phyloP scores from a whole-genome alignment of 2,113 vertebrate species.

The Xenus cinereus region DNA sequence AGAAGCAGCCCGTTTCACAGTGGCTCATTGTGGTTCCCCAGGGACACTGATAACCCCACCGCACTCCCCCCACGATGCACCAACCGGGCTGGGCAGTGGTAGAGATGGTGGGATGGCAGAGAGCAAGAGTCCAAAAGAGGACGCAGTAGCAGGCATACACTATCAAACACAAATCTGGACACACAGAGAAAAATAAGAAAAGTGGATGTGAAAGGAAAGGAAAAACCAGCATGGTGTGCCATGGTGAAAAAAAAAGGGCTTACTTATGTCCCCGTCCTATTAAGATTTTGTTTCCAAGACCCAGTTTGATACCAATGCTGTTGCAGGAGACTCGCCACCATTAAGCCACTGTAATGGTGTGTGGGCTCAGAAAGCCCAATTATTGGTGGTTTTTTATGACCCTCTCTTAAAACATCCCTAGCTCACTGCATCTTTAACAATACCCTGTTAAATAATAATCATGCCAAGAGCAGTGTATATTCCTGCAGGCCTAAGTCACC shows the following conservation, averaged over 20 bases:
- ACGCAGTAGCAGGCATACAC: neutral
- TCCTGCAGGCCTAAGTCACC: neutral
- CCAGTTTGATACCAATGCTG: neutral
- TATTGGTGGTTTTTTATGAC: neutral
- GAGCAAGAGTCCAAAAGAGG: neutral
- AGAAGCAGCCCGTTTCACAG: neutral
- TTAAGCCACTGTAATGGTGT: neutral
- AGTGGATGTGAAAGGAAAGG: neutral
- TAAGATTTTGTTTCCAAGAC: no score
- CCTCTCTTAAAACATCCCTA: neutral
- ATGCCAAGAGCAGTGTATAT: neutral
- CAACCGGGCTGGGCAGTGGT: accelerated
- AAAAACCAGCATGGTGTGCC: neutral
- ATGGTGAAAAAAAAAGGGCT: neutral
- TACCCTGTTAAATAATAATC: neutral
- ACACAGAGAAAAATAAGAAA: neutral
- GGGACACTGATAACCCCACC: neutral
- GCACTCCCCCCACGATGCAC: accelerated
- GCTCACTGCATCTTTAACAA: neutral
- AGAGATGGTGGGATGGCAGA: neutral
- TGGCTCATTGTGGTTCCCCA: neutral
- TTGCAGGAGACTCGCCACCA: neutral
- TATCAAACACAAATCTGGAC: neutral
- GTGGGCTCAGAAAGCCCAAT: neutral
- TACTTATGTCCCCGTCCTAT: neutral